These are phyloP conservation scores for Hemicentrotus pulcherrimus DNA, from an alignment of 35 echinoderm and acorn worm genomes.

Conservation along the genomic window DNA sequence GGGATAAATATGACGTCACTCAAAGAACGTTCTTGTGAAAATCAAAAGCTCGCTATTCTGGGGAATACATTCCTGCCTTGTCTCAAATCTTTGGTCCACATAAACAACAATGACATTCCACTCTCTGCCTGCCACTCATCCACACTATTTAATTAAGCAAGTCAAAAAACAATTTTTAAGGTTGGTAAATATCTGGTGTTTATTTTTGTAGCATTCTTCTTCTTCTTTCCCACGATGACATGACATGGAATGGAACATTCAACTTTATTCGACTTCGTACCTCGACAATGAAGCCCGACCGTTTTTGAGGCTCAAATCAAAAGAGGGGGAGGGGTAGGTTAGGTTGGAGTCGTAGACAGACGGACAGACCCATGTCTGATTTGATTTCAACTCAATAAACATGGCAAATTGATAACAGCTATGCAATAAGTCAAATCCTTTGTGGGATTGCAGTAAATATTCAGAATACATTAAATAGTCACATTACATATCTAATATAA, in stretches of 20 bases:
- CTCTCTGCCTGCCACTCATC: not conserved
- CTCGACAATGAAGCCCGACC: not conserved
- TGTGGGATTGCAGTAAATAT: not conserved
- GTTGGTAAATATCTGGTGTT: constrained; percentile 12
- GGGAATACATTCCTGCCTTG: no score
- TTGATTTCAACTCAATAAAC: not conserved
- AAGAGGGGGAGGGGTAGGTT: not conserved
- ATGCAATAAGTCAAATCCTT: not conserved
- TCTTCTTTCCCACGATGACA: not conserved
- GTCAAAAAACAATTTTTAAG: not conserved
- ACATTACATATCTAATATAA: not conserved
- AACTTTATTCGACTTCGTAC: not conserved
- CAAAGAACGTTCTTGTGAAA: no score
- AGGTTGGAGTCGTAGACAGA: no score
- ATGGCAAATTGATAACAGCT: not conserved
- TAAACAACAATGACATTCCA: not conserved
- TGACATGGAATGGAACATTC: not conserved
- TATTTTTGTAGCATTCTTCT: not conserved
- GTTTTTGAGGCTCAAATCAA: not conserved
- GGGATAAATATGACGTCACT: no score
- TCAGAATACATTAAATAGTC: not conserved
- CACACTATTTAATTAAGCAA: not conserved
- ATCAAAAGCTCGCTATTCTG: no score
- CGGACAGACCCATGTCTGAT: not conserved
- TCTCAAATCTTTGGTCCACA: not conserved